phyloP scores from a whole-genome alignment of 1,140 invertebrate species.

The Drosophila carrolli region DNA sequence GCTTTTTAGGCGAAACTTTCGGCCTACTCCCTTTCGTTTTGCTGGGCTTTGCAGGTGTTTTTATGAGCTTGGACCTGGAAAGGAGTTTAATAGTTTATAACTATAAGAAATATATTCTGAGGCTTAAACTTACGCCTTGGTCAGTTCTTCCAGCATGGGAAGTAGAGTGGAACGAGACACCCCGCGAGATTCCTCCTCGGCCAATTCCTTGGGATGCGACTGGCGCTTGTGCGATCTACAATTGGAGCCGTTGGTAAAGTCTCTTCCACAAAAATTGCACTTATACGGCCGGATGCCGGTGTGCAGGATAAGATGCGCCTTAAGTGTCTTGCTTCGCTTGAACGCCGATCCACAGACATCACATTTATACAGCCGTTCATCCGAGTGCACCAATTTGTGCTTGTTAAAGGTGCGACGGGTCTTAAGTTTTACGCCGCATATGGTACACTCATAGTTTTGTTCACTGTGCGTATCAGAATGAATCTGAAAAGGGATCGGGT shows the following conservation, averaged over 20 bases:
- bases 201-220: constrained; percentile 85
- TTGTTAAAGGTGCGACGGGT: constrained; percentile 85
- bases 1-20: constrained; percentile 14
- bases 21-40: constrained; percentile 14
- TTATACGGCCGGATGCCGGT: constrained; percentile 85
- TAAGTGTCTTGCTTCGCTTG: constrained; percentile 83
- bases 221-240: constrained; percentile 85
- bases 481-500: constrained; percentile 23
- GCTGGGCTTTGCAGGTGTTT: constrained; percentile 51
- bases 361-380: constrained; percentile 84
- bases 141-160: constrained; percentile 76
- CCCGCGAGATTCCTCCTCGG: constrained; percentile 75
- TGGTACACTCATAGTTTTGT: constrained; percentile 84
- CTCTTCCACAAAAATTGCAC: constrained; percentile 85
- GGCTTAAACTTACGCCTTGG: constrained; percentile 56
- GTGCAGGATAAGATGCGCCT: constrained; percentile 85
- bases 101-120: not conserved
- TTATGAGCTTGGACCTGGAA: constrained; percentile 60
- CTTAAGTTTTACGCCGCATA: constrained; percentile 84
- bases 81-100: not conserved
- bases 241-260: constrained; percentile 86
- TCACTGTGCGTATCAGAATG: constrained; percentile 84
- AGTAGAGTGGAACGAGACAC: constrained; percentile 59
- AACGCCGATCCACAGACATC: constrained; percentile 79
- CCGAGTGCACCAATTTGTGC: constrained; percentile 85